Conservation (phyloP, 1,140 invertebrate genomes). For the Drosophila teissieri region DNA sequence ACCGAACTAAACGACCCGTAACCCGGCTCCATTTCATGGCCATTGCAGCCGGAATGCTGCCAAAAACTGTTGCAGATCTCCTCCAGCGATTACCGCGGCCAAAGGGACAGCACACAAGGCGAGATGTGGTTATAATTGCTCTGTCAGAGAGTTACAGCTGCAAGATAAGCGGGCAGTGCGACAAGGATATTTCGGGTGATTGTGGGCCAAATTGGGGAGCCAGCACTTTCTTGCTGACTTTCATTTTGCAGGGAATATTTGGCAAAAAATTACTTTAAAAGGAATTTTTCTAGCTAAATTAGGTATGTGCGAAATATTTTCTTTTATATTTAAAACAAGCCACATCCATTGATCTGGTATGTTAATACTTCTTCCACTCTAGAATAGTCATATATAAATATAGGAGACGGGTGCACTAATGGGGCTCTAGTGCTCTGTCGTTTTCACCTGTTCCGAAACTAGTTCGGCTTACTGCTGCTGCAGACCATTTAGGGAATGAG, state of each 20-base stretch:
- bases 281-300: background rate
- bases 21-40: slow-evolving; percentile 43
- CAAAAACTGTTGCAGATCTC: slow-evolving; percentile 52
- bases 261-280: background rate
- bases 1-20: slow-evolving; percentile 61
- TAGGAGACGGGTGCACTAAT: background rate
- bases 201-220: slow-evolving; percentile 9
- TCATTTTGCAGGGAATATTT: background rate
- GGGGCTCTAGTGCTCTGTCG: background rate
- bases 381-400: background rate
- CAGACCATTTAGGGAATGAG: slow-evolving; percentile 78
- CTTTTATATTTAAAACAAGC: background rate
- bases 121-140: slow-evolving; percentile 50
- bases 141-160: slow-evolving; percentile 47
- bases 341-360: no score
- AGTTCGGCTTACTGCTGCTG: slow-evolving; percentile 47
- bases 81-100: slow-evolving; percentile 28
- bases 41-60: slow-evolving; percentile 32
- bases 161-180: slow-evolving; percentile 31
- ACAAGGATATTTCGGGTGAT: slow-evolving; percentile 21
- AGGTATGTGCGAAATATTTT: background rate
- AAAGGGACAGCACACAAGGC: slow-evolving; percentile 18
- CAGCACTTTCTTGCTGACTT: background rate
- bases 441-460: background rate
- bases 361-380: background rate